Conservation (phyloP, 37 sponge, comb jelly and placozoan species). For the Halichondria panicea region DNA sequence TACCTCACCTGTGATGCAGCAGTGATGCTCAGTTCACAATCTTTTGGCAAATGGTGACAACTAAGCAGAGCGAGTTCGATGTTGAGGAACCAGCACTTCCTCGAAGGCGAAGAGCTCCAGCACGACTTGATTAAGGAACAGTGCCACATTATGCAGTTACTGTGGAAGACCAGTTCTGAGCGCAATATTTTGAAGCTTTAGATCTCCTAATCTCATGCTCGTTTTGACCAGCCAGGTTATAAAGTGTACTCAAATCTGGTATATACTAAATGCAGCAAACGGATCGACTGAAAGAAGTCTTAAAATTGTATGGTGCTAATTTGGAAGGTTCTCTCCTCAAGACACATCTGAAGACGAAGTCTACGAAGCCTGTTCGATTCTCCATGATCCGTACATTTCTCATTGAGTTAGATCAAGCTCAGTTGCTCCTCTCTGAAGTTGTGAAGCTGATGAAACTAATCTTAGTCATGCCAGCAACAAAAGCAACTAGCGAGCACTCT, state of each 20-base stretch:
- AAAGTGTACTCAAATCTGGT: too few relatives aligned
- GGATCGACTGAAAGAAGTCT: too few relatives aligned
- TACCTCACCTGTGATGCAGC: conserved; percentile 10
- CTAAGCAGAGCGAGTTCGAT: background rate
- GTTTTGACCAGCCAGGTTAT: too few relatives aligned
- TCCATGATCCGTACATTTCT: too few relatives aligned
- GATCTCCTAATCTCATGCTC: too few relatives aligned
- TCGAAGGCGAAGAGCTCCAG: conserved; percentile 29
- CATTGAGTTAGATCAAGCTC: background rate
- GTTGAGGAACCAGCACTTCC: conserved; percentile 34
- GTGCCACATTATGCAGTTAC: conserved; percentile 4
- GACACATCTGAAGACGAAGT: too few relatives aligned
- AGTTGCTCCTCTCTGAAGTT: conserved; percentile 7
- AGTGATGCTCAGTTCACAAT: conserved; percentile 13
- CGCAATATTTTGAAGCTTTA: too few relatives aligned
- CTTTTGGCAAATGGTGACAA: conserved; percentile 4
- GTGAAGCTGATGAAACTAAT: conserved; percentile 25
- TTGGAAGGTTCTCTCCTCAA: conserved; percentile 6
- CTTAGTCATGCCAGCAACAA: conserved; percentile 68
- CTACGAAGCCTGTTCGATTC: too few relatives aligned
- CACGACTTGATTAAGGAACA: conserved; percentile 28
- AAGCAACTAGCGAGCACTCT: conserved; percentile 53
- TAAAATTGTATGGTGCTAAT: background rate
- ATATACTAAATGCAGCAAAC: too few relatives aligned
- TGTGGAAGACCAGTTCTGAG: conserved; percentile 31